Evolutionary conservation across 2,113 vertebrate genomes (phyloP), one percentile per base, ranked within the genome.

Genomic region (Loxodonta africana): DNA sequence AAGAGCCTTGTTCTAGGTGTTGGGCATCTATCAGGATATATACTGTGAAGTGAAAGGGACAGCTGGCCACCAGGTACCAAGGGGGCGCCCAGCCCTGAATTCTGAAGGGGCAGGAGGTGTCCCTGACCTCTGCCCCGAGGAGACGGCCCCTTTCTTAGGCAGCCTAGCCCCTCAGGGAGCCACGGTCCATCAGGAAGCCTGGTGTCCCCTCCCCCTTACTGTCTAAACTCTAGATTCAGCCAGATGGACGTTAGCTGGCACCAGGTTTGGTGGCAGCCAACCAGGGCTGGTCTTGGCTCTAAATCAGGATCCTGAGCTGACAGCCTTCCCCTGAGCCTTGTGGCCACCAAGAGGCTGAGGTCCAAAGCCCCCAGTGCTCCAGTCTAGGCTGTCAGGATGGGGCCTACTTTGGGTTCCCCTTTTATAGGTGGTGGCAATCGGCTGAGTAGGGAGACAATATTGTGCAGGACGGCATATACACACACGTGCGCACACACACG

Each of bases 241-340:
- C 95, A 95, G 96, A 96, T 97, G 97, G 97, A 80, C 80, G 74
- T 86, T 93, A 96, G 89, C 93, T 90, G 96, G 95, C 86, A 33
- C 26, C 0, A 5, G 91, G 74, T 74, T 57, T 37, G 84, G 85
- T 86, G 87, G 95, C 92, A 0, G 5, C 28, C 89, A 46, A 84
- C 93, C 91, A 92, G 85, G 53, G 26, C 48, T 73, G 63, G 82
- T 60, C 90, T 63, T 73, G 91, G 88, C 95, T 78, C 62, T 48
- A 30, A 11, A 62, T 69, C 88, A 89, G 89, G 14, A 26, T 65
- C 76, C 84, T 48, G 51, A 67, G 81, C 81, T 30, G 23, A 46
- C 5, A 20, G 80, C 69, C 88, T 53, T 3, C 44, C 37, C 21
- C 78, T 74, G 30, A 11, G 41, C 80, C 57, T 28, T 0, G 1